Evolutionary conservation across 1,140 invertebrate species (phyloP).

Genomic region (Nephila pilipes): DNA sequence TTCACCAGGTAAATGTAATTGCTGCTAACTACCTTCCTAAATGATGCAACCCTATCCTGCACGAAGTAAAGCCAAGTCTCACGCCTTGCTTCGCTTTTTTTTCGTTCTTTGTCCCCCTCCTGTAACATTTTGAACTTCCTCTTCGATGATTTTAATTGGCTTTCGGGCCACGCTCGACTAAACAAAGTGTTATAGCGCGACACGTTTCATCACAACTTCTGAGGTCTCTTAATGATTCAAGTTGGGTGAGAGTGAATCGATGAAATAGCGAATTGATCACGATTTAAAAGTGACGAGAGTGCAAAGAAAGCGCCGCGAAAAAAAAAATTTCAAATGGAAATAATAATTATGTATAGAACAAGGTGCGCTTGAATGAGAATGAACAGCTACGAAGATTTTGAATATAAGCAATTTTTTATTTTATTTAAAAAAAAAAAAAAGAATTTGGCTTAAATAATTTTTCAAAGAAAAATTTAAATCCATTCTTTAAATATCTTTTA

Average conservation of each 20-base stretch:
- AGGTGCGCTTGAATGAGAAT: too few relatives aligned
- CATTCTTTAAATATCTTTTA: too few relatives aligned
- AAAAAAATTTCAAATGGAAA: too few relatives aligned
- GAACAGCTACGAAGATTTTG: too few relatives aligned
- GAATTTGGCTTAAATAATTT: too few relatives aligned
- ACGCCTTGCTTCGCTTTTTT: not conserved
- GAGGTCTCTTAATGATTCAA: not conserved
- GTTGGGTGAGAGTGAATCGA: not conserved
- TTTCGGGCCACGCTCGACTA: constrained; percentile 13
- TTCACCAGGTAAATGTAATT: not conserved
- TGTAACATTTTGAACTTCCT: not conserved
- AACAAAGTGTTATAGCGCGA: not conserved
- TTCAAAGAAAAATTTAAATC: too few relatives aligned
- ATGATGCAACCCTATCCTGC: not conserved
- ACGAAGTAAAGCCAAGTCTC: not conserved
- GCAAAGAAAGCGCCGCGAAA: too few relatives aligned
- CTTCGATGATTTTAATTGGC: constrained; percentile 1
- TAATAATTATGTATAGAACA: too few relatives aligned
- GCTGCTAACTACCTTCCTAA: not conserved
- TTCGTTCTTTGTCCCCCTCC: not conserved
- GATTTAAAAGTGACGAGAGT: not conserved
- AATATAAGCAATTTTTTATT: too few relatives aligned
- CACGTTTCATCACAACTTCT: constrained; percentile 21
- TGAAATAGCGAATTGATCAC: not conserved
- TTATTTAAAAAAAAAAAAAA: too few relatives aligned